phyloP scores from a whole-genome alignment of 2,888 invertebrate genomes.

The Cybosia mesomella region DNA sequence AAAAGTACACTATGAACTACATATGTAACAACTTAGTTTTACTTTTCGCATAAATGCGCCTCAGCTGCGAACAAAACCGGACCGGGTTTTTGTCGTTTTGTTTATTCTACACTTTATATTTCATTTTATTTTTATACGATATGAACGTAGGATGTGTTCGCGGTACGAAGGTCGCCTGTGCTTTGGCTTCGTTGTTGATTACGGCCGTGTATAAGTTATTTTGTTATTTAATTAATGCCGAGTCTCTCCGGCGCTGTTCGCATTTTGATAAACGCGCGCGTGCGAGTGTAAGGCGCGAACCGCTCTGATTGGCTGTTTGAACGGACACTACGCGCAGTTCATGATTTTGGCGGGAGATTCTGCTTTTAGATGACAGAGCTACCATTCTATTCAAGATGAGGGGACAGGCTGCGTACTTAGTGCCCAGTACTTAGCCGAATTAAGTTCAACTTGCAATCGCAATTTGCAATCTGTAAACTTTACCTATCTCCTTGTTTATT shows the following conservation, averaged over 20 bases:
- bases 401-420: too few species aligned
- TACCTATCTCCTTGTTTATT: too few species aligned
- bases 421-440: too few species aligned
- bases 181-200: conserved; percentile 61
- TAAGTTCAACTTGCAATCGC: too few species aligned
- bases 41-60: conserved; percentile 59
- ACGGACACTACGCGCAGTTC: conserved; percentile 49
- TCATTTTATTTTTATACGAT: conserved; percentile 59
- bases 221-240: conserved; percentile 68
- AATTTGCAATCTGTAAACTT: too few species aligned
- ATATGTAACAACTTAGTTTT: conserved; percentile 60
- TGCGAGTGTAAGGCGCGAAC: conserved; percentile 74
- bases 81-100: conserved; percentile 70
- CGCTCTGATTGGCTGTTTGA: conserved; percentile 78
- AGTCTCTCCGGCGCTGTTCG: conserved; percentile 64
- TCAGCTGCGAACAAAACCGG: conserved; percentile 71
- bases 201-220: conserved; percentile 70
- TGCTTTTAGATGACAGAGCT: conserved; percentile 48
- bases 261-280: conserved; percentile 79
- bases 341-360: conserved; percentile 76
- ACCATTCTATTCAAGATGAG: background rate
- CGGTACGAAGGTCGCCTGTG: conserved; percentile 64
- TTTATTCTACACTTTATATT: conserved; percentile 58
- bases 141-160: conserved; percentile 64
- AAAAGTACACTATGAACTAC: conserved; percentile 31